Evolutionary conservation across 2,797 vertebrate species (phyloP).

Genomic region (Simalia tracyae): DNA sequence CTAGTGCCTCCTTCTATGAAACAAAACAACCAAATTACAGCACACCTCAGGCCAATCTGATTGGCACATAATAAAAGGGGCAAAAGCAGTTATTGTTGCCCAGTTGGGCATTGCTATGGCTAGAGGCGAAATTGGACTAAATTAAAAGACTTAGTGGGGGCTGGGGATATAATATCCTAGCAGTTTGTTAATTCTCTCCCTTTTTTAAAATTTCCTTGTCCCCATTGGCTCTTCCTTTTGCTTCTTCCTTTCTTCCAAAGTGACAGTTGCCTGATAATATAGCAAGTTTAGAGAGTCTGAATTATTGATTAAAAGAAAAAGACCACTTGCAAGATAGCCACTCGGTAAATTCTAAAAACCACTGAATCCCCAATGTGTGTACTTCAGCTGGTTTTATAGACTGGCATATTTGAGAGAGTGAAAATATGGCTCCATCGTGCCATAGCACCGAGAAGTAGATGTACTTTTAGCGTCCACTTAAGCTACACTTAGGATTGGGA

Average conservation of each 20-base stretch:
- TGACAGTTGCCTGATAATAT: constrained; percentile 54
- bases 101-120: not conserved
- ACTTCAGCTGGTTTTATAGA: constrained; percentile 49
- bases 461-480: not conserved
- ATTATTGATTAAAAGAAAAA: constrained; percentile 70
- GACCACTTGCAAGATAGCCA: constrained; percentile 50
- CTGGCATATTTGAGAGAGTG: constrained; percentile 22
- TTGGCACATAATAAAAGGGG: not conserved
- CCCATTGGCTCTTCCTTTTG: not conserved
- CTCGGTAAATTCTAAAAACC: constrained; percentile 37
- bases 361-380: constrained; percentile 52
- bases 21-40: not conserved
- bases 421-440: not conserved
- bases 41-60: rapidly evolving
- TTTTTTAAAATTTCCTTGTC: constrained; percentile 49
- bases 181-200: constrained; percentile 47
- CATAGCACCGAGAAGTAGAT: not conserved
- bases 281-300: constrained; percentile 66
- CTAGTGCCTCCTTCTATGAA: not conserved
- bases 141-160: not conserved
- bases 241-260: not conserved
- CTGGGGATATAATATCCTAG: not conserved
- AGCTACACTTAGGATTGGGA: not conserved
- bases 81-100: not conserved
- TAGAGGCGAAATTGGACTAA: not conserved